These are phyloP conservation scores for Bos taurus DNA, from an alignment of 2,113 vertebrate species.

Conservation along the genomic window ARS-UCD2.0 NC_037337.1:31352001-31352500, in stretches of 20 bases:
- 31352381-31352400: neutral
- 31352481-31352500: neutral
- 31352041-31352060: neutral
- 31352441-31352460: too few species aligned
- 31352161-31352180: neutral
- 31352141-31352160: neutral
- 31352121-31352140: neutral
- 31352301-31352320: neutral
- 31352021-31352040: neutral
- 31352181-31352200: neutral
- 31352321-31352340: neutral
- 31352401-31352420: neutral
- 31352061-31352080: neutral
- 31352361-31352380: neutral
- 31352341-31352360: neutral
- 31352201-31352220: neutral
- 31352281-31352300: neutral
- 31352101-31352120: neutral
- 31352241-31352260: neutral
- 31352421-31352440: neutral
- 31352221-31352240: neutral
- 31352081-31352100: neutral
- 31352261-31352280: neutral
- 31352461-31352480: neutral
- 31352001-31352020: neutral